These are phyloP conservation scores for Proisotoma minuta DNA, from an alignment of 2,888 invertebrate genomes.

Conservation along the genomic window DNA sequence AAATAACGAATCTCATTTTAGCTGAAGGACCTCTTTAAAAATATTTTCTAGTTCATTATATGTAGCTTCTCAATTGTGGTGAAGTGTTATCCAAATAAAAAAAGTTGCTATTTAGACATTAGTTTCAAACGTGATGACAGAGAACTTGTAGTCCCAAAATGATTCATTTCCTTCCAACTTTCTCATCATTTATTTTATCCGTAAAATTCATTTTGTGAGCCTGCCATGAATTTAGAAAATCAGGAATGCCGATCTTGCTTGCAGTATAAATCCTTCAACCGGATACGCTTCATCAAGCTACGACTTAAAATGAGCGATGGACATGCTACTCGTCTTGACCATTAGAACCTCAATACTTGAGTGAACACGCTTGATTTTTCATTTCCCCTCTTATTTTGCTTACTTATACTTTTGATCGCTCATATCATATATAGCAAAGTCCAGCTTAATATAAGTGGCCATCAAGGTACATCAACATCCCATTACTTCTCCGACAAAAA, in stretches of 20 bases:
- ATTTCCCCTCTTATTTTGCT: not conserved
- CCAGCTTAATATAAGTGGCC: not conserved
- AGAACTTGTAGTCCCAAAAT: too few species aligned
- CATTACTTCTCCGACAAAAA: not conserved
- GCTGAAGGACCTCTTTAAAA: not conserved
- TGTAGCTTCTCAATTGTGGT: too few species aligned
- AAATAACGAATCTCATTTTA: not conserved
- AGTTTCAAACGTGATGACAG: too few species aligned
- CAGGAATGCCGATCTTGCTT: conserved; percentile 6
- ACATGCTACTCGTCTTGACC: conserved; percentile 10
- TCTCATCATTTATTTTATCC: not conserved
- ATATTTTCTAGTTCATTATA: too few species aligned
- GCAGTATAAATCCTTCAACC: conserved; percentile 24
- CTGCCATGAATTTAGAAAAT: not conserved
- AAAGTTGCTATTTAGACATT: too few species aligned
- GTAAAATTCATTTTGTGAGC: not conserved
- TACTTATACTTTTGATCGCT: too few species aligned
- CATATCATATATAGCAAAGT: too few species aligned
- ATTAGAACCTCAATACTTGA: not conserved
- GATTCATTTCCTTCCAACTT: conserved; percentile 2
- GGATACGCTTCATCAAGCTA: conserved; percentile 41
- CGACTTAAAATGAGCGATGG: conserved; percentile 9
- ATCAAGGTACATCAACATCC: not conserved
- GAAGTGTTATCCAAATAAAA: too few species aligned
- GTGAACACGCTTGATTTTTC: not conserved